Base-by-base conservation (phyloP, 2,797 vertebrate species). In the Spondyliosoma cantharus region DNA sequence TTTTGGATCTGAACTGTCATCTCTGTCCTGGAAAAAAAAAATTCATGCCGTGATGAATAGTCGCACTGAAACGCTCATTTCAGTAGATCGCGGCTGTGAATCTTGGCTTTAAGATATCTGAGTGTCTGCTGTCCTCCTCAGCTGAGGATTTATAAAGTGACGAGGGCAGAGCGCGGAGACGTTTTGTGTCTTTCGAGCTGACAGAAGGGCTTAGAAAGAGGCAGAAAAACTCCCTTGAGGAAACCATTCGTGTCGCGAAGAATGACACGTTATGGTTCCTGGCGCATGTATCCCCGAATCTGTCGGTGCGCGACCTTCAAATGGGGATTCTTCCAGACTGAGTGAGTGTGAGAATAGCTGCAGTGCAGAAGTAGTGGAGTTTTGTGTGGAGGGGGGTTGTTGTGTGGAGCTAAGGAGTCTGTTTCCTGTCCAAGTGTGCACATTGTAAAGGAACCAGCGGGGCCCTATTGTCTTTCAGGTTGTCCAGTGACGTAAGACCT, bases 391-490 rank as follows among this genome's bases (percentile, higher is more conserved):
- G 85, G 79, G 88, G 81, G 84, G n/a, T n/a, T n/a, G n/a, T 69
- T 75, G 89, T 69, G 78, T 4, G n/a, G 65, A 63, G 80, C 76
- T 63, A 59, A 77, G 75, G 70, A 80, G 78, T 76, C 79, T 76
- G 87, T 85, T 93, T 93, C 89, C 90, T 92, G 90, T 86, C 87
- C 71, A 24, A 88, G 75, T 86, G 82, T 86, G 83, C 71, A 74
- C 81, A 86, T 90, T 89, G 87, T 89, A 78, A 84, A 90, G 80
- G 73, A 90, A 86, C 90, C 89, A 81, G 84, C 76, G 57, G 84
- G 32, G 75, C 72, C 66, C 89, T 80, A 93, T 94, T 94, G 93
- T 94, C 90, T 91, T 80, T 72, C 68, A 63, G 89, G 72, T 86
- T 74, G 73, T 63, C 63, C 75, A 15, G 85, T 93, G 88, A 90